Base-by-base conservation (phyloP, 2,797 vertebrate species). In the Sebastes steindachneri region DNA sequence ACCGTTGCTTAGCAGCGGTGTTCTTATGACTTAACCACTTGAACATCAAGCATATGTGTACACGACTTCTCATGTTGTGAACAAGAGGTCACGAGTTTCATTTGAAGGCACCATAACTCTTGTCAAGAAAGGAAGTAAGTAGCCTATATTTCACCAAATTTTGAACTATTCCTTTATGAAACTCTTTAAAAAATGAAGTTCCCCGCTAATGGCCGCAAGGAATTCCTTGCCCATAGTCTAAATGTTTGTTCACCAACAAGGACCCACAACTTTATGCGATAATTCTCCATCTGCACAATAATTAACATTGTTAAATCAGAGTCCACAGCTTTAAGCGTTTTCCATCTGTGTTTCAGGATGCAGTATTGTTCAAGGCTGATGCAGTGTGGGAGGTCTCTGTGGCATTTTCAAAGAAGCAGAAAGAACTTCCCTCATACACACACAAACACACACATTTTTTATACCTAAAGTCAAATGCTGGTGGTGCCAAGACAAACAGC, bases 401-500 rank as follows among this genome's bases (percentile, higher is more conserved):
- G 87, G 81, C 73, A 65, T 80, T 91, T 86, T 72, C 74, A 85
- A 82, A 88, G 77, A 84, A 71, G 73, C 64, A 77, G 67, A 86
- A 85, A 87, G 76, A 91, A 75, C 86, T 74, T 55, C 64, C 69
- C 65, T 75, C 35, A 25, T 7, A 10, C 75, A 83, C 73, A 77
- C 65, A 53, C 79, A 35, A 70, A 84, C 79, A 84, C 75, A 70
- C 45, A 48, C 65, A 29, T 51, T 64, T 79, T 83, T 87, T 82
- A 59, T 90, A 81, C 83, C 86, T 89, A 71, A 80, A 91, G 84
- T 89, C 85, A 82, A 88, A 90, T 26, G 14, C 75, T 28, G 26
- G 9, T 21, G 54, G 60, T 89, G 94, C 94, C 94, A 95, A 94
- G 86, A 88, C 86, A 93, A 95, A 94, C 77, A 92, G 84, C 70